Evolutionary conservation across 2,797 vertebrate species (phyloP).

Genomic region (Danio albolineatus): DNA sequence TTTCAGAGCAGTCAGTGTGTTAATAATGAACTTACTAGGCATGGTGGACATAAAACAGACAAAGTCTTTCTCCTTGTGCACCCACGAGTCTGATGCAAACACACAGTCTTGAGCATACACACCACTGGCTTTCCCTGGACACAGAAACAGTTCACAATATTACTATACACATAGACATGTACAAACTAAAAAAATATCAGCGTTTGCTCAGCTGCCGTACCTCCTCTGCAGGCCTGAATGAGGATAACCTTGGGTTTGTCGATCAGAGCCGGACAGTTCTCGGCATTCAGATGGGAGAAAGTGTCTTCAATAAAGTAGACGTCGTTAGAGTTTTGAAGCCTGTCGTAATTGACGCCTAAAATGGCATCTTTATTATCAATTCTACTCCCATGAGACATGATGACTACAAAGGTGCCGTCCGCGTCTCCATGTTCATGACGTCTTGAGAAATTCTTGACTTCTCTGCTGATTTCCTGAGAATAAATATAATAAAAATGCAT

Average conservation of each 20-base stretch:
- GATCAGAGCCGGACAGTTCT: not conserved
- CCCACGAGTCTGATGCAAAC: accelerated
- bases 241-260: constrained; percentile 20
- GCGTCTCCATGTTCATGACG: accelerated
- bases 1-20: too few species aligned
- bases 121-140: accelerated
- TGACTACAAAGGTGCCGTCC: constrained; percentile 1
- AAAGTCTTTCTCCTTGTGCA: not conserved
- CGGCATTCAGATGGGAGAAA: not conserved
- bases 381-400: not conserved
- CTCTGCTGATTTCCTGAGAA: not conserved
- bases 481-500: not conserved
- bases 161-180: not conserved
- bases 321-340: accelerated
- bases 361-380: not conserved
- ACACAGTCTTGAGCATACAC: not conserved
- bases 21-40: not conserved
- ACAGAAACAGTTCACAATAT: not conserved
- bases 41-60: not conserved
- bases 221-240: constrained; percentile 10
- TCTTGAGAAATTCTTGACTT: accelerated
- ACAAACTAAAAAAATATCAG: not conserved
- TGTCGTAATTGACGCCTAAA: not conserved
- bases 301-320: not conserved
- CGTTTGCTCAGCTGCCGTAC: not conserved